Conservation (phyloP, 2,113 vertebrate species). For the Tetrao urogallus region DNA sequence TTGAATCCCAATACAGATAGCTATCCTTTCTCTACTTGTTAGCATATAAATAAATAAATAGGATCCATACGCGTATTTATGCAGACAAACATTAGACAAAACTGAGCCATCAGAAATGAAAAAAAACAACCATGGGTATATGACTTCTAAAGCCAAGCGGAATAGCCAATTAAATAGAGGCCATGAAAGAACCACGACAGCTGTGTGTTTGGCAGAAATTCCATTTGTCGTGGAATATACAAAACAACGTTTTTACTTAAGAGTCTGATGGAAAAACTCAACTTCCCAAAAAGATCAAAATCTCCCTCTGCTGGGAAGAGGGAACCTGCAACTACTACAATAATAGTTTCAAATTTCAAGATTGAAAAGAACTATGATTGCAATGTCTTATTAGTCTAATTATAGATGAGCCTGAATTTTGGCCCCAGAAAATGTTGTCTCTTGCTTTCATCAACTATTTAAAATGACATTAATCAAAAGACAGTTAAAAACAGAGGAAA, state of each 20-base stretch:
- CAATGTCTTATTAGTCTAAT: neutral
- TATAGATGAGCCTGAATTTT: neutral
- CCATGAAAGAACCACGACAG: conserved; percentile 19
- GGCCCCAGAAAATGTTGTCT: neutral
- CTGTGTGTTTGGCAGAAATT: conserved; percentile 22
- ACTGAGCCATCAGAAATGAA: neutral
- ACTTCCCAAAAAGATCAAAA: conserved; percentile 30
- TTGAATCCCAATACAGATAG: neutral
- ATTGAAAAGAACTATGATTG: neutral
- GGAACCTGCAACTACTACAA: neutral
- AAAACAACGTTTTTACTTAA: neutral
- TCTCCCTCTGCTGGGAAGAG: neutral
- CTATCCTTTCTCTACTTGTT: neutral
- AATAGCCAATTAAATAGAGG: conserved; percentile 23
- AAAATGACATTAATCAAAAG: neutral
- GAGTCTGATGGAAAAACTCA: neutral
- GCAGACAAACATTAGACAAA: neutral
- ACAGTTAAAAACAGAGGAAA: neutral
- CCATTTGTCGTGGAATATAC: conserved; percentile 10
- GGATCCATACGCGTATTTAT: neutral
- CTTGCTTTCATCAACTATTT: neutral
- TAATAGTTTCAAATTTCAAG: neutral
- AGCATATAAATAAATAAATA: neutral
- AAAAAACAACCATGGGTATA: neutral
- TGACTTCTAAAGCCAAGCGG: conserved; percentile 18